Percentiles rank a stretch among this genome's conserved stretches.
Conservation (phyloP, 1,140 invertebrate genomes). For the Chrysoperla carnea region DNA sequence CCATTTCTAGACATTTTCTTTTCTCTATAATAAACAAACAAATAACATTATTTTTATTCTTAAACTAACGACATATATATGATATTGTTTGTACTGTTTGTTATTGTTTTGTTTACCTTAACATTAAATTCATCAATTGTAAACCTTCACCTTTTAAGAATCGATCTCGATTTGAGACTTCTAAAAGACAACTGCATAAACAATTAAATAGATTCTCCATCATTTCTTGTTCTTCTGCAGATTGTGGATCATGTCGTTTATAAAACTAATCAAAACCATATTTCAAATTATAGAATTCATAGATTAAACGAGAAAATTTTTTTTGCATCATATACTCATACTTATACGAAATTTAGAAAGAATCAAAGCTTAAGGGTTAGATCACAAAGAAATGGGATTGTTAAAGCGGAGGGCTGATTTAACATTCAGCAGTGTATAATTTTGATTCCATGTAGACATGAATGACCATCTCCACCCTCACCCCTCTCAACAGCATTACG, state of each 20-base stretch:
- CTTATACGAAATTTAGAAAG: too few relatives aligned
- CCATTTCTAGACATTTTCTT: conserved; percentile 94
- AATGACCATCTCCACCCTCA: too few relatives aligned
- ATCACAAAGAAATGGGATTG: too few relatives aligned
- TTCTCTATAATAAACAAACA: conserved; percentile 55
- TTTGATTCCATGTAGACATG: too few relatives aligned
- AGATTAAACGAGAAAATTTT: neutral
- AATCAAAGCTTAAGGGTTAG: too few relatives aligned
- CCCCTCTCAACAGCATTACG: too few relatives aligned
- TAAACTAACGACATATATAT: neutral
- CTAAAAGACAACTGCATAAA: conserved; percentile 85
- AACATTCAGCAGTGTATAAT: too few relatives aligned
- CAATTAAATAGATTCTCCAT: conserved; percentile 98
- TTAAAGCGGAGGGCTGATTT: too few relatives aligned
- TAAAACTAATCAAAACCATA: conserved; percentile 44
- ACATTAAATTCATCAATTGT: conserved; percentile 93
- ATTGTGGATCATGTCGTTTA: conserved; percentile 83
- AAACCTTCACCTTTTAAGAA: conserved; percentile 91
- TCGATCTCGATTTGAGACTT: conserved; percentile 68
- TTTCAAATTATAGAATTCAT: conserved; percentile 3
- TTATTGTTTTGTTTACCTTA: conserved; percentile 37
- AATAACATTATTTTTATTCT: neutral
- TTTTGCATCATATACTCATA: too few relatives aligned
- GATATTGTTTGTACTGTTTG: neutral
- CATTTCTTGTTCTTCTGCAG: conserved; percentile 86